Percentiles rank a stretch among this genome's conserved stretches.
Evolutionary conservation across 2,797 vertebrate species (phyloP).

Genomic region (Peromyscus aztecus): DNA sequence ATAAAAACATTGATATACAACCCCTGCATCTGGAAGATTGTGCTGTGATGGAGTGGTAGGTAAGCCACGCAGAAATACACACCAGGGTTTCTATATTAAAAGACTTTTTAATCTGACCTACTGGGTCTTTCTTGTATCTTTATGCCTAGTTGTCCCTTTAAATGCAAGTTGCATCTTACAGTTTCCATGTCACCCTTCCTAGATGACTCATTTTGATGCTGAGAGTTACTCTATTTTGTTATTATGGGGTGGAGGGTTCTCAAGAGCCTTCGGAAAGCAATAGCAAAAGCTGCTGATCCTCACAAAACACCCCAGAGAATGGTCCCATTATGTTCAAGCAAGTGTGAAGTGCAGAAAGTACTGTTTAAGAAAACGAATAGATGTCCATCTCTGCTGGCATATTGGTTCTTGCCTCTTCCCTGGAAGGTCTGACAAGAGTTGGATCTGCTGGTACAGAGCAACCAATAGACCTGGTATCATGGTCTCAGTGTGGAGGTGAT

Average conservation of each 20-base stretch:
- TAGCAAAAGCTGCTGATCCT: neutral
- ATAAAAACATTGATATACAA: conserved; percentile 28
- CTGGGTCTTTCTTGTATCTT: neutral
- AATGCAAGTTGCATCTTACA: neutral
- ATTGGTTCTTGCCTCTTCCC: neutral
- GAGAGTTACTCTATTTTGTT: neutral
- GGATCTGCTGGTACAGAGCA: neutral
- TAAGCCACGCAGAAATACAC: neutral
- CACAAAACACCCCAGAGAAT: neutral
- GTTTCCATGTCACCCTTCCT: neutral
- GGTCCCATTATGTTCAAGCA: neutral
- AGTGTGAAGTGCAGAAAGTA: neutral
- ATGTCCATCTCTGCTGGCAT: neutral
- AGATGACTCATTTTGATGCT: neutral
- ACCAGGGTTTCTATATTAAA: neutral
- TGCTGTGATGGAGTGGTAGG: neutral
- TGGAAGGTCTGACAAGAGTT: neutral
- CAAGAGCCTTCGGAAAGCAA: neutral
- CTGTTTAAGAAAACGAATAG: neutral
- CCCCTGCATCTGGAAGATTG: neutral
- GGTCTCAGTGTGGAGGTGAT: conserved; percentile 7
- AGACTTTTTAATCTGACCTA: neutral
- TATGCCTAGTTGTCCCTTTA: neutral
- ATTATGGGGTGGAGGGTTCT: neutral
- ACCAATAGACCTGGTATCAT: neutral